Base-by-base conservation (phyloP, 2,888 invertebrate genomes). In the Polia nebulosa region DNA sequence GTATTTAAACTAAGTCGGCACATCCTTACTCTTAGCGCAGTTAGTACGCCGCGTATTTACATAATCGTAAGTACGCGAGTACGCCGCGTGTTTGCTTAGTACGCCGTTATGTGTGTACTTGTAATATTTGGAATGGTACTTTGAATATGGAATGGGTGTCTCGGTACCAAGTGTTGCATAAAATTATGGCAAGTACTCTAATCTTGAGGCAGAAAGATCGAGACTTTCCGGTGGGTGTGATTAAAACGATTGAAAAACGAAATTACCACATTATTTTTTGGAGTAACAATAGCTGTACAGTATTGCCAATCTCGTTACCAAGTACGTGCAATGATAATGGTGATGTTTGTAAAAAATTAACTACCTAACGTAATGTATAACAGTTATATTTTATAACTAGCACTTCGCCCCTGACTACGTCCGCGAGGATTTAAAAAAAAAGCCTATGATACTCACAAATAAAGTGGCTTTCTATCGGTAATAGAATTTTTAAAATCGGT, bases 21-120 rank as follows among this genome's bases (percentile, higher is more conserved):
- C 65, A 74, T 65, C 55, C 64, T 66, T 58, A 68, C 56, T 36
- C 64, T 29, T n/a, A 44, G 61, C 64, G 7, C 47, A 56, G 74
- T 76, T 74, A 75, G 77, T 69, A 66, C 65, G 60, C 55, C 13
- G 44, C 58, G 77, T 67, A 79, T 79, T 79, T 80, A 74, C 80
- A 74, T 79, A 77, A 80, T 80, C 74, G 47, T 81, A 68, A 79
- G 78, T 68, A 75, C 64, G 66, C 63, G 47, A 32, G 61, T 68
- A 71, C 64, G 69, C 64, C 41, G 20, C 63, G 55, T 76, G 73
- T 77, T 66, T 70, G 77, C 58, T 56, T 56, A 70, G 72, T 68
- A 74, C 61, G 58, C 45, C 9, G 39, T 76, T 76, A 76, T 65
- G 72, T 44, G 59, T 76, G 78, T 73, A 77, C 72, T 72, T 76